Percentiles rank a stretch among this genome's conserved stretches.
These are phyloP conservation scores for Chymomyza procnemis DNA, from an alignment of 2,888 invertebrate genomes.

Conservation along the genomic window DNA sequence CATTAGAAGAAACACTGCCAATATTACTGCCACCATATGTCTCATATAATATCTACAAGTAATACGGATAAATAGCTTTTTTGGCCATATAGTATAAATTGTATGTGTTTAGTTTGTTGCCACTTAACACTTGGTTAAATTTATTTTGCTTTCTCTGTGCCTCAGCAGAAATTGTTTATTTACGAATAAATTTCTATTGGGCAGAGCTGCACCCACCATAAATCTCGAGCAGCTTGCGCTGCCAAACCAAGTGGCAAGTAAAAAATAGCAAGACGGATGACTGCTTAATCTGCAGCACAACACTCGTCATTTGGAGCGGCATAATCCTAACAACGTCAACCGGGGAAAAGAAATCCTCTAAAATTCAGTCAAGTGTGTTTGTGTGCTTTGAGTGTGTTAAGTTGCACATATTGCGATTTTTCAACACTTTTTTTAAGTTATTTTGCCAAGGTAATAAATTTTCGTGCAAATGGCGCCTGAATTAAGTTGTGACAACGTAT, in stretches of 20 bases:
- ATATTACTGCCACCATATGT: background rate
- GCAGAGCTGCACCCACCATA: constrained; percentile 50
- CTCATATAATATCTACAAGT: background rate
- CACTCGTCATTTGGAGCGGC: background rate
- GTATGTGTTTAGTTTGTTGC: constrained; percentile 33
- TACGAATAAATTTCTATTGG: constrained; percentile 60
- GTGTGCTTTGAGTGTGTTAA: background rate
- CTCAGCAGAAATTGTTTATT: constrained; percentile 56
- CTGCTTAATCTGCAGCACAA: background rate
- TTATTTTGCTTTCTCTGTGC: constrained; percentile 21
- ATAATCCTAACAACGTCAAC: background rate
- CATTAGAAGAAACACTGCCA: constrained; percentile 1
- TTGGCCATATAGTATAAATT: constrained; percentile 25
- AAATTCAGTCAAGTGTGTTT: background rate
- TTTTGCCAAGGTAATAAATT: background rate
- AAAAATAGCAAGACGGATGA: constrained; percentile 10
- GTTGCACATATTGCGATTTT: background rate
- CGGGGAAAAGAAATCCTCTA: background rate
- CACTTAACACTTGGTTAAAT: constrained; percentile 55
- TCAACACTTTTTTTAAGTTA: background rate
- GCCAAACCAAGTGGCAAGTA: constrained; percentile 1
- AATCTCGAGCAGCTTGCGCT: constrained; percentile 31
- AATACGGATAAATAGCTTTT: background rate
- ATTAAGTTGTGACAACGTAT: background rate
- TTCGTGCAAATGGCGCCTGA: background rate